Conservation (phyloP, 2,888 invertebrate species). For the Acleris emargana region DNA sequence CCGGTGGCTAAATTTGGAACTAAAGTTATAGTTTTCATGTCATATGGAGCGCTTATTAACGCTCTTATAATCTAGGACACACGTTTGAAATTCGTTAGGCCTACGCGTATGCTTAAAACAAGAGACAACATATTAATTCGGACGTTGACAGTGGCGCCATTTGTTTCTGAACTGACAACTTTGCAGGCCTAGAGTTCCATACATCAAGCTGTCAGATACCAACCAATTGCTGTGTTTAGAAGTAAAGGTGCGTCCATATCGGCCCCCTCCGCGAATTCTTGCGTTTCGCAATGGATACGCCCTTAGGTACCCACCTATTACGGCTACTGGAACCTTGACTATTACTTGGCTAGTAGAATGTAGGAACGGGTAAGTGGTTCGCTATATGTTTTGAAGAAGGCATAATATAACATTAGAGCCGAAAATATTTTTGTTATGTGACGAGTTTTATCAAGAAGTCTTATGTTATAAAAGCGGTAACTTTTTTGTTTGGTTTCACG, state of each 20-base stretch:
- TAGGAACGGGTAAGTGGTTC: conserved; percentile 39
- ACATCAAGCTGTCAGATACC: conserved; percentile 77
- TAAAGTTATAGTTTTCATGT: conserved; percentile 12
- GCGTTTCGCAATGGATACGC: conserved; percentile 71
- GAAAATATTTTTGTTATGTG: background rate
- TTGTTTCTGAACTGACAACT: conserved; percentile 32
- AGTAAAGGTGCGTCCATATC: conserved; percentile 61
- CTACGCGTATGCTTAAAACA: conserved; percentile 1
- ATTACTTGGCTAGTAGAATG: conserved; percentile 58
- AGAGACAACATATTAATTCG: background rate
- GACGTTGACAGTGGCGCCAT: conserved; percentile 5
- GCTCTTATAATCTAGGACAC: background rate
- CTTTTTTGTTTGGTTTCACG: too few relatives aligned
- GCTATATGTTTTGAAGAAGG: conserved; percentile 20
- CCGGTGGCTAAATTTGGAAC: conserved; percentile 36
- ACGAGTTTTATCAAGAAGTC: too few relatives aligned
- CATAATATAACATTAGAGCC: background rate
- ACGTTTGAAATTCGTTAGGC: background rate
- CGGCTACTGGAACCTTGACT: conserved; percentile 79
- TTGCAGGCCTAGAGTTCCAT: conserved; percentile 57
- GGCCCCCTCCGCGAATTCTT: conserved; percentile 71
- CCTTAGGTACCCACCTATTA: conserved; percentile 75
- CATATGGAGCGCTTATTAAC: background rate
- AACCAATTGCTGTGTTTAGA: conserved; percentile 75
- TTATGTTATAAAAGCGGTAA: too few relatives aligned